These are phyloP conservation scores for Gymnoscopelus microlampas DNA, from an alignment of 2,797 vertebrate species.

Conservation along the genomic window DNA sequence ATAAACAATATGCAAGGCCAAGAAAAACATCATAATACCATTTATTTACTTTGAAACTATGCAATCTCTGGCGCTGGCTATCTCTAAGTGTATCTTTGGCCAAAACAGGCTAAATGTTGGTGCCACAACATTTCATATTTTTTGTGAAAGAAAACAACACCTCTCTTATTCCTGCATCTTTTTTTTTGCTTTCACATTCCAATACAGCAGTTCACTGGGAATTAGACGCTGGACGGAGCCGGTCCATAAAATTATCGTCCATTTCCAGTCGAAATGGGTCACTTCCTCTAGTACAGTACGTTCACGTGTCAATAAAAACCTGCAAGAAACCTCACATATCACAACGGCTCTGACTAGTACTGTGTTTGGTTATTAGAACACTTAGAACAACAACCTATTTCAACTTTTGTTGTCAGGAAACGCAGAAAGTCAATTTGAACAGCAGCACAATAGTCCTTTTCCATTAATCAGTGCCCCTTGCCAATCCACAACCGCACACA, in stretches of 20 bases:
- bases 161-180: slow-evolving; percentile 49
- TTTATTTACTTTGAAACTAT: slow-evolving; percentile 80
- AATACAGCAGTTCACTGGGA: slow-evolving; percentile 43
- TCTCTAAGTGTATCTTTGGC: slow-evolving; percentile 68
- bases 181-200: slow-evolving; percentile 76
- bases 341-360: no score
- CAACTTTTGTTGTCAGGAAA: no score
- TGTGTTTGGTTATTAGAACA: no score
- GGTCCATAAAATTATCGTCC: slow-evolving; percentile 1
- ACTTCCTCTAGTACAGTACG: neutral
- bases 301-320: slow-evolving; percentile 24
- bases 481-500: neutral
- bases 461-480: neutral
- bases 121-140: slow-evolving; percentile 40
- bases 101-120: slow-evolving; percentile 56
- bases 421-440: no score
- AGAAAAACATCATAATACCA: slow-evolving; percentile 79
- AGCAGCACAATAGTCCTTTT: no score
- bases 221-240: slow-evolving; percentile 15
- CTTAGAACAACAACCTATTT: no score
- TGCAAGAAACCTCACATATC: no score
- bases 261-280: slow-evolving; percentile 17
- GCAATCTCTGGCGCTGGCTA: slow-evolving; percentile 73
- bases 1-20: slow-evolving; percentile 76
- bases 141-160: neutral